phyloP scores from a whole-genome alignment of 1,140 invertebrate species.

The Diorhabda carinulata region DNA sequence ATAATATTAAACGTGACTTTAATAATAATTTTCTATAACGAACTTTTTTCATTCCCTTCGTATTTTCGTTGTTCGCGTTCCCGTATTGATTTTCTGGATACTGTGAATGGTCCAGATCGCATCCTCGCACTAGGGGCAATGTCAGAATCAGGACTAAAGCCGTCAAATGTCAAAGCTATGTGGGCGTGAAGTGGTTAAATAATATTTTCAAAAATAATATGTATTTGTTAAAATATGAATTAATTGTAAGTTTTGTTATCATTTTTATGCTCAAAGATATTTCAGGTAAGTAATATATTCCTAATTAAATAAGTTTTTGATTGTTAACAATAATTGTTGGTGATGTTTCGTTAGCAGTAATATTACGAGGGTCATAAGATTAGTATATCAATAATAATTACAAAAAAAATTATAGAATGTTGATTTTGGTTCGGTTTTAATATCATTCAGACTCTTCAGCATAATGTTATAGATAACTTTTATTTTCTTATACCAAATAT shows the following conservation, averaged over 20 bases:
- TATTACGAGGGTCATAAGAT: too few species aligned
- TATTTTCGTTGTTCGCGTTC: neutral
- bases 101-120: neutral
- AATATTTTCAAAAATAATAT: conserved; percentile 8
- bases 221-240: conserved; percentile 14
- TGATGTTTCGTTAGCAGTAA: too few species aligned
- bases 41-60: conserved; percentile 4
- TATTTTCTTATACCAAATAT: neutral
- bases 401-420: too few species aligned
- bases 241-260: conserved; percentile 8
- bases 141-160: conserved; percentile 1
- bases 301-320: too few species aligned
- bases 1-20: too few species aligned
- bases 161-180: conserved; percentile 9
- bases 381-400: too few species aligned
- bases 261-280: conserved; percentile 8
- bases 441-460: neutral
- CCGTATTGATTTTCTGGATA: conserved; percentile 10
- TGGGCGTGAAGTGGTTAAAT: conserved; percentile 9
- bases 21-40: neutral
- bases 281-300: conserved; percentile 5
- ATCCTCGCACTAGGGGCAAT: neutral
- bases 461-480: neutral
- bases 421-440: neutral
- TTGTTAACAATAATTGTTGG: too few species aligned